Base-by-base conservation (phyloP, 2,113 vertebrate species). In the Xerus inauris region DNA sequence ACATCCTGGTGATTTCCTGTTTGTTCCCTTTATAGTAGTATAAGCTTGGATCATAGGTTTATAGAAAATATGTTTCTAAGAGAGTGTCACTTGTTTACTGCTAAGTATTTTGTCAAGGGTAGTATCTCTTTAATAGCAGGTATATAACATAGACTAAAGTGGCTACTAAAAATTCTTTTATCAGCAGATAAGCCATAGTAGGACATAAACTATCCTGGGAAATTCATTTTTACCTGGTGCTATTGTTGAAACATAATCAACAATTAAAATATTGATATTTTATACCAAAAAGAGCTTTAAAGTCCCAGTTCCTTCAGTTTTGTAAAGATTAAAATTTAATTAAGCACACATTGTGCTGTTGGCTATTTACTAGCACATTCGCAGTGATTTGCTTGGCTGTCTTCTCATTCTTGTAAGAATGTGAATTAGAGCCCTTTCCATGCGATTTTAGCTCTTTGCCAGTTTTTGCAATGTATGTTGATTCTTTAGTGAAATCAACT, bases 131-230 rank as follows among this genome's bases (percentile, higher is more conserved):
- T 30, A 57, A 57, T 91, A 86, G 38, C n/a, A 67, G 40, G 20
- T 88, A 38, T 85, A 14, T 87, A 69, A 92, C 38, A 71, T 84
- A 64, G 30, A 51, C n/a, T 64, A 92, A 89, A 87, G 14, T 81
- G 28, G 45, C 59, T 54, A 45, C 45, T 83, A 67, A 94, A 92
- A 94, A 65, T 47, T 7, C 57, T 96, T 94, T 89, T 75, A 49
- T 95, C 54, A 87, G 49, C 54, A 59, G 11, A 69, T 71, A 51
- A 59, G 40, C 81, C 26, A 26, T 57, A 51, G 13, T 65, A 59
- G 38, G 7, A 95, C 77, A 81, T 85, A 75, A 65, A 87, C 49
- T 89, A 3, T 89, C 89, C 11, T 45, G 65, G 16, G 32, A 87
- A 22, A 49, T 62, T 4, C 13, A 65, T 6, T 47, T 4, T 54